These are phyloP conservation scores for Xenopus laevis DNA, from an alignment of 2,113 vertebrate species.

Conservation along the genomic window DNA sequence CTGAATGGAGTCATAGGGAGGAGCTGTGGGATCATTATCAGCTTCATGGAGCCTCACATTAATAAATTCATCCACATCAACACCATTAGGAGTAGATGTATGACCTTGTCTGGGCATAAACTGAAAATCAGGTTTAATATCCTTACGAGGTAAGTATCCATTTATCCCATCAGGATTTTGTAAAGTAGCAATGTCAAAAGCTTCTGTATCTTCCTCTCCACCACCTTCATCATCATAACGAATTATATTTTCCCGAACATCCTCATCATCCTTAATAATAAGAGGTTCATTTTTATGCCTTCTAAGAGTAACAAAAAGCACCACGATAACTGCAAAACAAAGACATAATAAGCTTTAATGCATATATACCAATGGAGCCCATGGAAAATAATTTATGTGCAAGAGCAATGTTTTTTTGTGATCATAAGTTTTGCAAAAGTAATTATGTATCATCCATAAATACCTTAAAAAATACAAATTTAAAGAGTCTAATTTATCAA, in stretches of 20 bases:
- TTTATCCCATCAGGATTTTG: slow-evolving; percentile 96
- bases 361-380: no score
- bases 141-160: slow-evolving; percentile 93
- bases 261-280: slow-evolving; percentile 97
- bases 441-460: no score
- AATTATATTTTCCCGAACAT: slow-evolving; percentile 95
- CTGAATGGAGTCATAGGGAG: slow-evolving; percentile 97
- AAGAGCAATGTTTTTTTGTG: background rate
- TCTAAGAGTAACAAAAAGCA: slow-evolving; percentile 92
- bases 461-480: no score
- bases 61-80: slow-evolving; percentile 97
- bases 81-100: slow-evolving; percentile 89
- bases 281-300: slow-evolving; percentile 94
- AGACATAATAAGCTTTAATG: background rate
- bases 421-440: background rate
- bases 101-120: slow-evolving; percentile 93
- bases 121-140: slow-evolving; percentile 97
- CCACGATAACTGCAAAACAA: slow-evolving; percentile 85
- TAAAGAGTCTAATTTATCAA: no score
- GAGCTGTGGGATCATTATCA: slow-evolving; percentile 91
- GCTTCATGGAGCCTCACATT: slow-evolving; percentile 96
- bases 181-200: slow-evolving; percentile 95
- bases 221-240: slow-evolving; percentile 96
- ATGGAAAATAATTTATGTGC: no score
- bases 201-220: slow-evolving; percentile 95